Conservation (phyloP, 2,113 vertebrate species). For the Phoenicopterus ruber region DNA sequence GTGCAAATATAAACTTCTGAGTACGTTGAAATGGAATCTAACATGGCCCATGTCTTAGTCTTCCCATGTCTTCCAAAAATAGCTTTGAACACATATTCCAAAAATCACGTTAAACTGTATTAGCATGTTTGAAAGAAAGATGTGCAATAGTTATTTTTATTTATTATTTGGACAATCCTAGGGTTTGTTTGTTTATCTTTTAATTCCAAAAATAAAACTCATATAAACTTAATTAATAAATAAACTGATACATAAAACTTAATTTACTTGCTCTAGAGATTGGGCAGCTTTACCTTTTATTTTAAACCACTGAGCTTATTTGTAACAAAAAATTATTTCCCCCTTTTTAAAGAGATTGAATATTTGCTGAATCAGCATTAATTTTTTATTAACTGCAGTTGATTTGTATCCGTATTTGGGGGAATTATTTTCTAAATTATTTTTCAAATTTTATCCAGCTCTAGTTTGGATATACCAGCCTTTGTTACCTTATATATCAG, state of each 20-base stretch:
- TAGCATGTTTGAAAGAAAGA: background rate
- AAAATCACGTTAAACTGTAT: background rate
- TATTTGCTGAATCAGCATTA: background rate
- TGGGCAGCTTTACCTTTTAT: background rate
- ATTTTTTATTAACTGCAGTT: background rate
- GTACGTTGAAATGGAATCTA: background rate
- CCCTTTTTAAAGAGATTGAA: background rate
- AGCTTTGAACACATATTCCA: background rate
- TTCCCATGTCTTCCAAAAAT: background rate
- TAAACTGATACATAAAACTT: background rate
- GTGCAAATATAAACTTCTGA: background rate
- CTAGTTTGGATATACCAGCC: background rate
- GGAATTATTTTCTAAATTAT: background rate
- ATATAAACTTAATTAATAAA: background rate
- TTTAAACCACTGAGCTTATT: background rate
- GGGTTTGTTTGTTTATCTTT: background rate
- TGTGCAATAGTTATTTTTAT: background rate
- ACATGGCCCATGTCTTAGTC: background rate
- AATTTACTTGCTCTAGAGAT: background rate
- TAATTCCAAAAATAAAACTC: background rate
- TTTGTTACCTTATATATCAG: background rate
- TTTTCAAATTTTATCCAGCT: background rate
- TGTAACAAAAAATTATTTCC: background rate
- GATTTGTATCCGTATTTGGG: background rate
- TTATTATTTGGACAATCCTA: background rate